Evolutionary conservation across 2,888 invertebrate species (phyloP).

Genomic region (Heliconius cydno): DNA sequence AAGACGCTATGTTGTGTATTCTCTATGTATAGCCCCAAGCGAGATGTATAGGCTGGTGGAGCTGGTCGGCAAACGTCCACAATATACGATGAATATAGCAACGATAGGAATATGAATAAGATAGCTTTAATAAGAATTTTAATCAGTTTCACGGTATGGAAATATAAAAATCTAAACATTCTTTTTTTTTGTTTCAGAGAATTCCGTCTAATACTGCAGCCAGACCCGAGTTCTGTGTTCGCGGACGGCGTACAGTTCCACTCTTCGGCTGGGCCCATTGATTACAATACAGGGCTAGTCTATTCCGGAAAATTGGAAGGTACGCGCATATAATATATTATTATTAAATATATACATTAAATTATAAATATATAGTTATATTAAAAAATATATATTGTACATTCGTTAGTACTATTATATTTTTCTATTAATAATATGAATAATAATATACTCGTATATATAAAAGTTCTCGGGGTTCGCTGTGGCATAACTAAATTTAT

Average conservation of each 20-base stretch:
- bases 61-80: background rate
- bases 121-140: background rate
- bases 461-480: too few species aligned
- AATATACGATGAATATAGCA: background rate
- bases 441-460: too few species aligned
- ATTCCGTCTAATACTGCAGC: conserved; percentile 88
- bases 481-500: background rate
- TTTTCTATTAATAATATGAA: background rate
- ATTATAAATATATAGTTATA: background rate
- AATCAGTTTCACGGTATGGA: background rate
- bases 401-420: background rate
- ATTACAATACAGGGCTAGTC: conserved; percentile 88
- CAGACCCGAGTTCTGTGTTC: conserved; percentile 89
- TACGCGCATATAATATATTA: conserved; percentile 63
- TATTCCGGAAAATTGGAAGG: conserved; percentile 92
- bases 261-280: conserved; percentile 86
- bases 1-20: background rate
- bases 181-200: conserved; percentile 82
- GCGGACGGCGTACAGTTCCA: conserved; percentile 90
- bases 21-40: background rate
- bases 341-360: background rate
- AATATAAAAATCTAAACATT: background rate
- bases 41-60: background rate
- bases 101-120: too few species aligned
- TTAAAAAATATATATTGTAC: background rate